These are phyloP conservation scores for Dicentrarchus labrax DNA, from an alignment of 2,113 vertebrate species.

Conservation along the genomic window DNA sequence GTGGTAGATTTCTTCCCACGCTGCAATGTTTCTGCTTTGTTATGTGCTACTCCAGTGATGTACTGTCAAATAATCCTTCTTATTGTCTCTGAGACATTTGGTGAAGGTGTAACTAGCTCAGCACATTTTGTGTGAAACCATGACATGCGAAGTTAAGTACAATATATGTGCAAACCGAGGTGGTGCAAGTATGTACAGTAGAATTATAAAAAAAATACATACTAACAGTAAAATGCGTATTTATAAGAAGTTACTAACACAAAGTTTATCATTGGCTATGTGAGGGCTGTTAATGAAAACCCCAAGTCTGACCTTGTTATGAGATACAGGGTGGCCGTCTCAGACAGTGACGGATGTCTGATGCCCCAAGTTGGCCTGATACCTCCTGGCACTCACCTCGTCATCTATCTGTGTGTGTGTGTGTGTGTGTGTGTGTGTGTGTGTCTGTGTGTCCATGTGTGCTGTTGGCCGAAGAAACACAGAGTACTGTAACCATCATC, in stretches of 20 bases:
- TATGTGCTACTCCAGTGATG: conserved; percentile 10
- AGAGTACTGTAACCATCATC: conserved; percentile 70
- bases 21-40: conserved; percentile 30
- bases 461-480: conserved; percentile 45
- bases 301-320: too few species aligned
- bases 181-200: neutral
- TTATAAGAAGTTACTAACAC: neutral
- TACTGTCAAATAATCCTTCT: conserved; percentile 26
- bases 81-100: conserved; percentile 29
- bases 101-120: conserved; percentile 26
- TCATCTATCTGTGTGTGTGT: conserved; percentile 47
- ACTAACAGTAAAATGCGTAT: neutral
- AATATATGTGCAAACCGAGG: neutral
- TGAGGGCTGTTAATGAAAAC: neutral
- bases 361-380: conserved; percentile 62
- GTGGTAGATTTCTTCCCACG: conserved; percentile 32
- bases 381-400: conserved; percentile 64
- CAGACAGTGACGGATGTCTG: conserved; percentile 71
- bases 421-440: conserved; percentile 32
- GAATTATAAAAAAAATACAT: neutral
- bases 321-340: conserved; percentile 40
- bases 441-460: conserved; percentile 24
- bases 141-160: neutral
- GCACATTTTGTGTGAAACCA: neutral
- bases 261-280: neutral